These are phyloP conservation scores for Crypturellus tataupa DNA, from an alignment of 2,797 vertebrate genomes.

Conservation along the genomic window DNA sequence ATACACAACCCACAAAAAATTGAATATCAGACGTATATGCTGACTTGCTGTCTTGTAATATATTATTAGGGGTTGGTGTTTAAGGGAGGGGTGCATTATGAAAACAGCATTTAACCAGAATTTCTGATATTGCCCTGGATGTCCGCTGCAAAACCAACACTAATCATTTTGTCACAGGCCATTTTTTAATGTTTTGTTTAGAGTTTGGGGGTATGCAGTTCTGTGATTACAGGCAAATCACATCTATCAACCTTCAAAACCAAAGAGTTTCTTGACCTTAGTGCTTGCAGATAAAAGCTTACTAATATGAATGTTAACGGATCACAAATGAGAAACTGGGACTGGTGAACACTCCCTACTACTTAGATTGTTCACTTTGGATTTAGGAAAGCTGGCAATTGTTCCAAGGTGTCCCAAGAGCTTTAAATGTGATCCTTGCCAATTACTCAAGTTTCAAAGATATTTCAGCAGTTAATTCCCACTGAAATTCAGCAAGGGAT, in stretches of 20 bases:
- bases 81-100: neutral
- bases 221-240: neutral
- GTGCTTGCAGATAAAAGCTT: neutral
- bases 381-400: neutral
- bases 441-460: neutral
- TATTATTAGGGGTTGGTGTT: conserved; percentile 27
- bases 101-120: neutral
- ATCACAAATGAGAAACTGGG: neutral
- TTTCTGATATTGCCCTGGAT: neutral
- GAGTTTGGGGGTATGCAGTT: neutral
- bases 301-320: neutral
- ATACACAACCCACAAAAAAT: conserved; percentile 25
- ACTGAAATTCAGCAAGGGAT: neutral
- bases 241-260: neutral
- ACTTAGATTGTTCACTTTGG: neutral
- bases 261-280: neutral
- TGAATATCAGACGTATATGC: neutral
- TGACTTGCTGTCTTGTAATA: conserved; percentile 19
- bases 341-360: neutral
- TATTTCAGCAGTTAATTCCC: neutral
- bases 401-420: neutral
- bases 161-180: conserved; percentile 1
- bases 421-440: neutral
- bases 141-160: neutral
- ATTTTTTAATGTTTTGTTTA: neutral